These are phyloP conservation scores for Noctuana brunneofusca DNA, from an alignment of 2,888 invertebrate species.

Conservation along the genomic window DNA sequence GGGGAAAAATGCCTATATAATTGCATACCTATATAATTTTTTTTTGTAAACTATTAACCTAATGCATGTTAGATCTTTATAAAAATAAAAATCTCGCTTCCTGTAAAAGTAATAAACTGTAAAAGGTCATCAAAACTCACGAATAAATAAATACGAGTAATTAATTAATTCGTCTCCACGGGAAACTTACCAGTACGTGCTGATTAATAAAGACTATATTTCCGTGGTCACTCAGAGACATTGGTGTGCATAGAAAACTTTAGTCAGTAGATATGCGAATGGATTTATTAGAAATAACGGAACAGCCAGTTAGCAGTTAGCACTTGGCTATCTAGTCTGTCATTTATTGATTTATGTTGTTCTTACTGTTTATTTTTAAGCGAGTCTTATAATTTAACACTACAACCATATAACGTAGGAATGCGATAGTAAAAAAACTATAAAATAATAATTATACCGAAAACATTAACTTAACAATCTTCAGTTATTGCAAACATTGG, in stretches of 20 bases:
- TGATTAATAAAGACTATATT: background rate
- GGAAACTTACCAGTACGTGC: background rate
- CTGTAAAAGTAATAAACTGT: background rate
- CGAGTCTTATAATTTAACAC: background rate
- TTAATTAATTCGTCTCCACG: background rate
- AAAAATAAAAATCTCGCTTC: background rate
- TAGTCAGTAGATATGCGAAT: constrained; percentile 61
- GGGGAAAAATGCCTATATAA: too few relatives aligned
- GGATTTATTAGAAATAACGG: constrained; percentile 76
- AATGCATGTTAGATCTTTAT: background rate
- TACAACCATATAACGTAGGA: too few relatives aligned
- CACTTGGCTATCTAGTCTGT: constrained; percentile 51
- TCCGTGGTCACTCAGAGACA: background rate
- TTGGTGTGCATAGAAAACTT: constrained; percentile 43
- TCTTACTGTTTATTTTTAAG: constrained; percentile 12
- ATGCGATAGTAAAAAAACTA: too few relatives aligned
- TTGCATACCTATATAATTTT: too few relatives aligned
- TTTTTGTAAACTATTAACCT: background rate
- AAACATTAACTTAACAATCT: too few relatives aligned
- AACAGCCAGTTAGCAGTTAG: constrained; percentile 63
- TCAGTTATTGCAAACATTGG: too few relatives aligned
- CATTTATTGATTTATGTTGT: constrained; percentile 41
- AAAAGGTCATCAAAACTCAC: constrained; percentile 5
- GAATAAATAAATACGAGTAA: background rate
- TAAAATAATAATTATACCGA: too few relatives aligned